phyloP scores from a whole-genome alignment of 1,140 invertebrate genomes.

The Zelostemma sp. region DNA sequence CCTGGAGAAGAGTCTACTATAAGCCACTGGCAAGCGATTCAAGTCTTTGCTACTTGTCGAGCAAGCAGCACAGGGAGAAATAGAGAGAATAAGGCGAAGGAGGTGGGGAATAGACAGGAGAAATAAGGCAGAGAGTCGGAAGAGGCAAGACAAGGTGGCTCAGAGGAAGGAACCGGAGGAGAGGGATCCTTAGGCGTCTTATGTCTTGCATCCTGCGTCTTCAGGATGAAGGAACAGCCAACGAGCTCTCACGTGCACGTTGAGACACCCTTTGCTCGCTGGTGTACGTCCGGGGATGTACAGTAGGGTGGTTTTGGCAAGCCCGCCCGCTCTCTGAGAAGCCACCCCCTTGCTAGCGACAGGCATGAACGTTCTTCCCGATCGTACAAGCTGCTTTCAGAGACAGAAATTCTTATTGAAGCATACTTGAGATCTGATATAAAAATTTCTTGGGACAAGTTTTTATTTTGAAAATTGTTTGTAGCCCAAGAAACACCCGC shows the following conservation, averaged over 20 bases:
- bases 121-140: conserved; percentile 33
- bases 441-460: conserved; percentile 14
- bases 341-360: conserved; percentile 52
- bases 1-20: conserved; percentile 54
- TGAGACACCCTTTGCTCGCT: conserved; percentile 55
- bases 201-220: conserved; percentile 62
- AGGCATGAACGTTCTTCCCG: conserved; percentile 54
- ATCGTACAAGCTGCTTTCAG: conserved; percentile 50
- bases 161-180: conserved; percentile 20
- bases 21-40: conserved; percentile 69
- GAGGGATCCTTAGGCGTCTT: conserved; percentile 63
- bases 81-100: conserved; percentile 31
- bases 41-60: conserved; percentile 61
- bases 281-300: conserved; percentile 57
- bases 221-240: conserved; percentile 60
- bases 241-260: conserved; percentile 60
- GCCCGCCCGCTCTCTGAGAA: conserved; percentile 55
- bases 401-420: conserved; percentile 46
- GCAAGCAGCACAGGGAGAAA: conserved; percentile 51
- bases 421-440: conserved; percentile 40
- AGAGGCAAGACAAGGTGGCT: conserved; percentile 13
- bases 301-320: conserved; percentile 64
- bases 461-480: background rate
- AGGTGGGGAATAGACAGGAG: conserved; percentile 24
- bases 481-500: no score